These are phyloP conservation scores for Melanerpes formicivorus DNA, from an alignment of 2,113 vertebrate species.

Conservation along the genomic window DNA sequence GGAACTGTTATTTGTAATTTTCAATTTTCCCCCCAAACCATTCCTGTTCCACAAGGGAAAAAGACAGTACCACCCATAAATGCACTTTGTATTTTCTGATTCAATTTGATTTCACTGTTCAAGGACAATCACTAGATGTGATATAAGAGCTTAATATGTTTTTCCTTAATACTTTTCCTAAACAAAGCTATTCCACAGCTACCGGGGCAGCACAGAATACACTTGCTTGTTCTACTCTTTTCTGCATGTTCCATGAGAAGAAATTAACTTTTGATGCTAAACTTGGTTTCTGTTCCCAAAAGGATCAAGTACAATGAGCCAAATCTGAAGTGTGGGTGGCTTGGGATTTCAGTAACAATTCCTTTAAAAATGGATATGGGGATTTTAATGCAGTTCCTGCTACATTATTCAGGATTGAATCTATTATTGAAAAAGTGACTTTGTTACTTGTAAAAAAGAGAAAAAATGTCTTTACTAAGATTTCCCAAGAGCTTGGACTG, in stretches of 20 bases:
- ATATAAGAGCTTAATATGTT: not conserved
- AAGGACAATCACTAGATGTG: not conserved
- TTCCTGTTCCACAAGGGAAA: not conserved
- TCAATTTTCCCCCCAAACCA: not conserved
- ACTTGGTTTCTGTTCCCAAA: constrained; percentile 15
- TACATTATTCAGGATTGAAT: constrained; percentile 10
- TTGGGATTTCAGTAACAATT: constrained; percentile 24
- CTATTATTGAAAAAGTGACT: not conserved
- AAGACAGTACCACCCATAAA: not conserved
- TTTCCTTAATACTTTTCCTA: not conserved
- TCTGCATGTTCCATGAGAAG: not conserved
- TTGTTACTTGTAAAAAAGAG: constrained; percentile 21
- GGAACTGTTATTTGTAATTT: not conserved
- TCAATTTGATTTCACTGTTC: not conserved
- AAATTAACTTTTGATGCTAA: constrained; percentile 12
- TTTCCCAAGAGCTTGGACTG: not conserved
- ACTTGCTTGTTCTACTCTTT: not conserved
- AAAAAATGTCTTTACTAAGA: not conserved
- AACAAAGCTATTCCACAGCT: not conserved
- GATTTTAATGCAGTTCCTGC: not conserved
- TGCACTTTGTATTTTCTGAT: not conserved
- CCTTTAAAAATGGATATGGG: not conserved
- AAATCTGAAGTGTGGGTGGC: not conserved
- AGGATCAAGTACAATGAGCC: not conserved
- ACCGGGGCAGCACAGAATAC: not conserved